Percentiles rank a stretch among this genome's conserved stretches.
Conservation (phyloP, 2,797 vertebrate species). For the Momotus momota region DNA sequence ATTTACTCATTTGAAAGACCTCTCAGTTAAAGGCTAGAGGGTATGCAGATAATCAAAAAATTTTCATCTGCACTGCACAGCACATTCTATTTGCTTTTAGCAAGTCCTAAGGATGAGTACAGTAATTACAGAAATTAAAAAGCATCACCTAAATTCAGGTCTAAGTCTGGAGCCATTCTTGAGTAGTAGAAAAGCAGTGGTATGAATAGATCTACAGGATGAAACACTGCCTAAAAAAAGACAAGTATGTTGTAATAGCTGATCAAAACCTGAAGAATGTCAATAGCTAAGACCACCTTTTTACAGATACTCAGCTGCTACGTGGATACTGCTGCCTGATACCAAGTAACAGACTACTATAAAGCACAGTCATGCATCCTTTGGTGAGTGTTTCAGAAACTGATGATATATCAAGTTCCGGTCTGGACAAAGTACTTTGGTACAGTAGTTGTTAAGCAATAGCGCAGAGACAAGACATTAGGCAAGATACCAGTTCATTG, state of each 20-base stretch:
- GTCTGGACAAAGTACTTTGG: slow-evolving; percentile 30
- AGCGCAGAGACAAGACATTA: slow-evolving; percentile 31
- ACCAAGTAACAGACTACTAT: not conserved
- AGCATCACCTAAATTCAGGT: slow-evolving; percentile 24
- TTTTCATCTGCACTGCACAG: not conserved
- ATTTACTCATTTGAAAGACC: slow-evolving; percentile 13
- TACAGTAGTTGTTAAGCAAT: not conserved
- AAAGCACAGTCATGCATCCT: not conserved
- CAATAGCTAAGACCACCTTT: not conserved
- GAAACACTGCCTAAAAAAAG: not conserved
- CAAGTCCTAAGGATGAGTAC: not conserved
- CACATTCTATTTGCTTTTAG: not conserved
- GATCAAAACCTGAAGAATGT: not conserved
- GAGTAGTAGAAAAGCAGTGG: not conserved
- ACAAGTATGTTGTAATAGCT: not conserved
- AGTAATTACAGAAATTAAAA: slow-evolving; percentile 52
- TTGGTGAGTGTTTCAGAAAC: slow-evolving; percentile 9
- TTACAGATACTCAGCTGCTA: not conserved
- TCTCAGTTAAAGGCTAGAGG: not conserved
- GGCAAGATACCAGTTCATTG: not conserved
- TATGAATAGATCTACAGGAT: not conserved
- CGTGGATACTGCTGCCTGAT: not conserved
- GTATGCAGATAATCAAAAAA: not conserved
- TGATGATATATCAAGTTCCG: not conserved
- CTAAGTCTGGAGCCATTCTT: not conserved